These are phyloP conservation scores for Gallinago solitaria DNA, from an alignment of 2,797 vertebrate species.

Conservation along the genomic window DNA sequence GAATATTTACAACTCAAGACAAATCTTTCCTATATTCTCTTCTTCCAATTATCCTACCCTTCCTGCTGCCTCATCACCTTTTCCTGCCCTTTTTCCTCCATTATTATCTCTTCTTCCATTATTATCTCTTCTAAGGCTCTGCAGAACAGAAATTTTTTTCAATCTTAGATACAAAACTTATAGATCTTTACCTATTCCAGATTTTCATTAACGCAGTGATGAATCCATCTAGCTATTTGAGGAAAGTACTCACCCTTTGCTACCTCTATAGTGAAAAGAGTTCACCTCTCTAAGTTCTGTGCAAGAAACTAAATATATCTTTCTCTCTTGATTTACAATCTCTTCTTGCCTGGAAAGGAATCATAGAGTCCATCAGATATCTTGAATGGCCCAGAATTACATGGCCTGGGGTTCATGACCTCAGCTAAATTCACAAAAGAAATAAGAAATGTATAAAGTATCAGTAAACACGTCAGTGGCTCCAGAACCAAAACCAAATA, in stretches of 20 bases:
- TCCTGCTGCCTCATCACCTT: not conserved
- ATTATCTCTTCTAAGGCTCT: not conserved
- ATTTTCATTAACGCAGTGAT: not conserved
- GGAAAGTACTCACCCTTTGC: not conserved
- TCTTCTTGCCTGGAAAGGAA: not conserved
- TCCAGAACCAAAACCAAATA: not conserved
- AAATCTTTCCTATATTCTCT: not conserved
- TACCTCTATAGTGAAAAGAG: not conserved
- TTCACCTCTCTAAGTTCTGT: not conserved
- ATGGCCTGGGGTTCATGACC: not conserved
- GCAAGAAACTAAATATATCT: not conserved
- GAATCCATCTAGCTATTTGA: not conserved
- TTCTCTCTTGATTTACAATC: not conserved
- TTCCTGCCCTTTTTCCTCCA: not conserved
- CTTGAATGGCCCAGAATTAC: not conserved
- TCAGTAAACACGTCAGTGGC: not conserved
- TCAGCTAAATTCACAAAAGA: not conserved
- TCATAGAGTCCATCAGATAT: not conserved
- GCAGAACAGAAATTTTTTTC: not conserved
- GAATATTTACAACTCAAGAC: constrained; percentile 1
- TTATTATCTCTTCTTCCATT: not conserved
- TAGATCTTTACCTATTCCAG: not conserved
- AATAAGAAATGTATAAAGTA: not conserved
- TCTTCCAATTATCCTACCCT: constrained; percentile 28
- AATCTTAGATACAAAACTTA: not conserved